Percentiles rank a stretch among this genome's conserved stretches.
These are phyloP conservation scores for Psammodynastes pulverulentus DNA, from an alignment of 2,113 vertebrate species.

Conservation along the genomic window DNA sequence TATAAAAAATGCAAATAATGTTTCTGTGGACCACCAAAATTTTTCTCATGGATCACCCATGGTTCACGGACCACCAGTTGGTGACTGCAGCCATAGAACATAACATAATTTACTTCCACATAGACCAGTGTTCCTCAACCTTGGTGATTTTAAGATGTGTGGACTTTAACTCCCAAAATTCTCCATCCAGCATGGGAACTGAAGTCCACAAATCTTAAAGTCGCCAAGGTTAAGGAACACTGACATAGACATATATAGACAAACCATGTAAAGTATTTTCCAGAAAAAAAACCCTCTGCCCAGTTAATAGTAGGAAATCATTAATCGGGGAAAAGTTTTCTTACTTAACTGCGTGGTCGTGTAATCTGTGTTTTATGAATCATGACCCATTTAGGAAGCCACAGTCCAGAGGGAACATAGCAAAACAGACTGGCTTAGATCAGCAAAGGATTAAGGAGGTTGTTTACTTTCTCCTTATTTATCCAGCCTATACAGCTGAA, in stretches of 20 bases:
- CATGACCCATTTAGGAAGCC: neutral
- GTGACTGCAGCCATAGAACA: neutral
- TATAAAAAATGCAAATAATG: too few relatives aligned
- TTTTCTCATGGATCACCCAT: too few relatives aligned
- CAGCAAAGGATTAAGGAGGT: neutral
- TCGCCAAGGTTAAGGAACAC: neutral
- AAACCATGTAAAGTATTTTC: neutral
- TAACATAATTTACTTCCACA: neutral
- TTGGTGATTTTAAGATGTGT: neutral
- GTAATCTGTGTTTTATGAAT: neutral
- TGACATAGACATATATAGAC: neutral
- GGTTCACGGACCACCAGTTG: too few relatives aligned
- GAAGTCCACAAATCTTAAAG: neutral
- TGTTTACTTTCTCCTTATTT: neutral
- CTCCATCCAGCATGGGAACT: neutral
- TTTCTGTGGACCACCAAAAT: too few relatives aligned
- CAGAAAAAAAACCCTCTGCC: neutral
- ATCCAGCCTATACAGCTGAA: neutral
- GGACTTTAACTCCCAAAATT: neutral
- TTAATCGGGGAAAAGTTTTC: neutral
- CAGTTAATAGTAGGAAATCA: neutral
- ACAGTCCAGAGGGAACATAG: neutral
- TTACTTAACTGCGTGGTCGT: neutral
- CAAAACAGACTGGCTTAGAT: neutral
- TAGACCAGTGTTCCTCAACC: neutral